These are phyloP conservation scores for Variabilichromis moorii DNA, from an alignment of 2,113 vertebrate genomes.

Conservation along the genomic window DNA sequence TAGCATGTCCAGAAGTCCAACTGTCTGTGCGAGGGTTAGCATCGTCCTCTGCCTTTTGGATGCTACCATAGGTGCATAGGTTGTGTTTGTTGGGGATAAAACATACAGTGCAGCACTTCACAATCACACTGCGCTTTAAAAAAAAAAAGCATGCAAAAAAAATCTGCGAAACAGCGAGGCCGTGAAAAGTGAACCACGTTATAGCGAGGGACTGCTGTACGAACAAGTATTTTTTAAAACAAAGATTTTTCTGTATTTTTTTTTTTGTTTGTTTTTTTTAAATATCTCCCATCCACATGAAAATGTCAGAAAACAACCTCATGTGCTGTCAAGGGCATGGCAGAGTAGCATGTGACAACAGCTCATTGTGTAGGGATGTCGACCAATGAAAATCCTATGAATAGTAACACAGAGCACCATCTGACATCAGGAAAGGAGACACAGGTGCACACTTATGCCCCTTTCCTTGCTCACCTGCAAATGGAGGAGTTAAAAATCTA, in stretches of 20 bases:
- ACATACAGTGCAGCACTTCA: neutral
- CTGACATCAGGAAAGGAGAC: neutral
- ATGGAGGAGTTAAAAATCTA: neutral
- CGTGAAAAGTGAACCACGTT: neutral
- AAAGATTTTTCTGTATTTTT: neutral
- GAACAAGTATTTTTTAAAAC: neutral
- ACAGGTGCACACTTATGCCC: neutral
- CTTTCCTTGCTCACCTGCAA: neutral
- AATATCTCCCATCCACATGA: neutral
- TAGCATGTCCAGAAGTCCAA: neutral
- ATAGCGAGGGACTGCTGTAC: neutral
- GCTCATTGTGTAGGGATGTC: fast-evolving
- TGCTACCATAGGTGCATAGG: neutral
- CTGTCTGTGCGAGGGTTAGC: neutral
- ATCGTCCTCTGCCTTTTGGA: neutral
- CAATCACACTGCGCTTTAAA: fast-evolving
- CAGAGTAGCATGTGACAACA: neutral
- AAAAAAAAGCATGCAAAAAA: neutral
- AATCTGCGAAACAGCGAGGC: neutral
- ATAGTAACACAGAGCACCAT: neutral
- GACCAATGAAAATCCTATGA: neutral
- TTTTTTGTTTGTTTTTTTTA: neutral
- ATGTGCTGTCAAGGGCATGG: neutral
- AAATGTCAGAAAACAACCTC: neutral
- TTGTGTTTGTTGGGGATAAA: neutral